phyloP scores from a whole-genome alignment of 2,888 invertebrate species.

The Rhamphomyia laevipes region DNA sequence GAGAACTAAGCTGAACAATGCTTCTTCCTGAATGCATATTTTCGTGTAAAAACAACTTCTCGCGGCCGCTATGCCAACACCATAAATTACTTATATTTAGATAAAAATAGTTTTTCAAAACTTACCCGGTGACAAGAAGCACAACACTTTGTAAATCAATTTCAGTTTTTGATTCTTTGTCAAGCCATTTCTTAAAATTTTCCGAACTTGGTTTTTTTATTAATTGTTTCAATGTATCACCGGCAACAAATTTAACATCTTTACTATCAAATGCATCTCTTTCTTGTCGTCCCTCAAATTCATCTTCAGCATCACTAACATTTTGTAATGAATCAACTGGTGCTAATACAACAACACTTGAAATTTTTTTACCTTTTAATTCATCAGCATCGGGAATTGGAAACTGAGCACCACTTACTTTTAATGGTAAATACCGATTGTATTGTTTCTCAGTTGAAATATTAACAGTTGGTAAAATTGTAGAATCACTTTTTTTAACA shows the following conservation, averaged over 20 bases:
- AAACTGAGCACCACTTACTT: constrained; percentile 74
- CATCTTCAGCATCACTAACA: not conserved
- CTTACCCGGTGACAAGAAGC: constrained; percentile 70
- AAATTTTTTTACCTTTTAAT: constrained; percentile 61
- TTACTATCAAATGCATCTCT: constrained; percentile 48
- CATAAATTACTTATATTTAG: no score
- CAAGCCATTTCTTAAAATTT: constrained; percentile 70
- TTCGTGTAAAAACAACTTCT: no score
- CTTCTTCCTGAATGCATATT: no score
- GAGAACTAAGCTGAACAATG: no score
- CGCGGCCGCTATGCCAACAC: no score
- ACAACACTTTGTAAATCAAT: constrained; percentile 70
- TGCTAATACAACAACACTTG: constrained; percentile 74
- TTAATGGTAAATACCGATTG: constrained; percentile 71
- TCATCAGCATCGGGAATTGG: constrained; percentile 70
- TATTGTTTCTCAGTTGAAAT: constrained; percentile 62
- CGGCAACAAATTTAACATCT: constrained; percentile 61
- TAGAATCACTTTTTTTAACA: constrained; percentile 57
- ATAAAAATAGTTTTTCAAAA: constrained; percentile 14
- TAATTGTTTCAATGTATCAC: constrained; percentile 62
- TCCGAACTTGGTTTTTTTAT: constrained; percentile 62
- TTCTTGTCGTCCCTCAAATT: constrained; percentile 40
- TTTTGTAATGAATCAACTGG: constrained; percentile 58
- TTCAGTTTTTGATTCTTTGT: constrained; percentile 61
- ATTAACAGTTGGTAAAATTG: constrained; percentile 61